Conservation (phyloP, 2,113 vertebrate species). For the Gopherus flavomarginatus region DNA sequence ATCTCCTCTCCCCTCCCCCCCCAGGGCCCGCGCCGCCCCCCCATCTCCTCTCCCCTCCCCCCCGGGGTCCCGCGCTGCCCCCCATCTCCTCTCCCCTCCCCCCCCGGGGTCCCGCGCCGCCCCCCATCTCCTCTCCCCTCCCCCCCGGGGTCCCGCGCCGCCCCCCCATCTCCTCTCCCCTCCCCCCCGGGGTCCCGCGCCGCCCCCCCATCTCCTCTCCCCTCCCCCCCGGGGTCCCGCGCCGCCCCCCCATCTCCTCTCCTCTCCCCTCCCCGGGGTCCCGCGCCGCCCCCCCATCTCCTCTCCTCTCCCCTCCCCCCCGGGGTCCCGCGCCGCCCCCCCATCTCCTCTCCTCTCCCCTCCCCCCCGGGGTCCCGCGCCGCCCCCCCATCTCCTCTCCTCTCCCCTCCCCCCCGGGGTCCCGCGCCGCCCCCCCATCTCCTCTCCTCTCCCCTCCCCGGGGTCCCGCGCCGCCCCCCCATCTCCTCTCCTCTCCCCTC, state of each 20-base stretch:
- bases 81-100: not conserved
- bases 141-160: not conserved
- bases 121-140: too few species aligned
- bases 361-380: not conserved
- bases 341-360: too few species aligned
- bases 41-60: too few species aligned
- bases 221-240: not conserved
- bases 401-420: not conserved
- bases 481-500: too few species aligned
- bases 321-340: not conserved
- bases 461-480: not conserved
- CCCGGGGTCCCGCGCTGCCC: not conserved
- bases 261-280: fast-evolving
- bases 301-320: too few species aligned
- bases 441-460: not conserved
- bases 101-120: not conserved
- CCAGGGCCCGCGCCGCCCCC: not conserved
- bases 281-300: too few species aligned
- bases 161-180: too few species aligned
- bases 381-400: too few species aligned
- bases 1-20: too few species aligned
- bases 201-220: not conserved
- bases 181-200: too few species aligned
- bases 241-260: too few species aligned
- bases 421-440: not conserved